These are phyloP conservation scores for Brachyalestes nurse DNA, from an alignment of 2,797 vertebrate species.

Conservation along the genomic window DNA sequence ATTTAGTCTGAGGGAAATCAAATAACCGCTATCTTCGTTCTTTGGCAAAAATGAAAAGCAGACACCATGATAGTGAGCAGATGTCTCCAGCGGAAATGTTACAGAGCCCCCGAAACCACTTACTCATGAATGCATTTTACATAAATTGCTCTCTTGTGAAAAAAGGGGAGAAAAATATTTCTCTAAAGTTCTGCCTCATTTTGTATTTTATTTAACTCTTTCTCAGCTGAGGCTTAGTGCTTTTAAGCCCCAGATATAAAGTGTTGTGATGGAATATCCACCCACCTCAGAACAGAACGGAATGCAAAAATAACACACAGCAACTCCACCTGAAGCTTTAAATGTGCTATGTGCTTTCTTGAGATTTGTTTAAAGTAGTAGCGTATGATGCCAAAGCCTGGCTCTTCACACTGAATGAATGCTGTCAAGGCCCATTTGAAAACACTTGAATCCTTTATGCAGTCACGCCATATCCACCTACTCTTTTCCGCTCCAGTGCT, in stretches of 20 bases:
- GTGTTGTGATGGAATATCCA: constrained; percentile 1
- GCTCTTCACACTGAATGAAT: constrained; percentile 28
- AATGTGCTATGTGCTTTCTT: constrained; percentile 24
- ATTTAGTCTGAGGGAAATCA: constrained; percentile 40
- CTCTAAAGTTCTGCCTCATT: not conserved
- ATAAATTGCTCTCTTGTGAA: constrained; percentile 16
- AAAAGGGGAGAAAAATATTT: constrained; percentile 5
- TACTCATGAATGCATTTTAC: constrained; percentile 43
- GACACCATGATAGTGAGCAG: constrained; percentile 46
- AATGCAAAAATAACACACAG: constrained; percentile 23
- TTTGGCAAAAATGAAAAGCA: constrained; percentile 51
- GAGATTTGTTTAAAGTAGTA: constrained; percentile 35
- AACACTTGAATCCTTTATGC: constrained; percentile 46
- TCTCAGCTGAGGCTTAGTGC: not conserved
- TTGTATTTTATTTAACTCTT: not conserved
- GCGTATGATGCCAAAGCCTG: constrained; percentile 26
- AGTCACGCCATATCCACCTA: constrained; percentile 46
- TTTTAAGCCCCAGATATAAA: not conserved
- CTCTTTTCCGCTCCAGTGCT: constrained; percentile 48
- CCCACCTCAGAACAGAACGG: constrained; percentile 5
- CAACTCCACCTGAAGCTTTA: constrained; percentile 7
- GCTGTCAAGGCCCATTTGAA: constrained; percentile 31
- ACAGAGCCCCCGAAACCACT: constrained; percentile 34
- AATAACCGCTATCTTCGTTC: constrained; percentile 43
- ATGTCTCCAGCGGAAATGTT: constrained; percentile 49